Base-by-base conservation (phyloP, 2,888 invertebrate genomes). In the Leptopilina drosophilae region DNA sequence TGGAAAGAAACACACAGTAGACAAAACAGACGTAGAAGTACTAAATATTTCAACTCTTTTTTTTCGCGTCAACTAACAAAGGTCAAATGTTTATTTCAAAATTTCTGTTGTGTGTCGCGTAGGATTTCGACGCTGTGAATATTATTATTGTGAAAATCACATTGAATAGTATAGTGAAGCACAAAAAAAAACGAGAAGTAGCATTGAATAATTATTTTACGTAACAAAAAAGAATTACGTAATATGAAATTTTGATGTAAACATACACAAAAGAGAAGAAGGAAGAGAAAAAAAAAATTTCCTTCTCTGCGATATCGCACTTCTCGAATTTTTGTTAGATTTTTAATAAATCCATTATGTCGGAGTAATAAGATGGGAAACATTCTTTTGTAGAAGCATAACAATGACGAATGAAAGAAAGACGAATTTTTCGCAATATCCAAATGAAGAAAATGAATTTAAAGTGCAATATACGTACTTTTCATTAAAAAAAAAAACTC, bases 151-250 rank as follows among this genome's bases (percentile, higher is more conserved):
- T 33, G 33, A 33, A 33, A 33, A 33, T 33, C 33, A 3, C 33
- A 33, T 42, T 42, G 42, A 42, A 42, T 42, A 7, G 42, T 56
- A 33, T n/a, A n/a, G 26, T 53, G 53, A 53, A 53, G 33, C 26
- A 49, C 20, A 73, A 6, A 33, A 56, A 73, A 42, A 42, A 7
- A 42, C 33, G 33, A 42, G 42, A 42, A 42, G 1, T 26, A 56
- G 33, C 49, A 53, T 53, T 73, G 73, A 73, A 73, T 73, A 49
- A 73, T 73, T 11, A 56, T 53, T 56, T 49, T 73, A 73, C 33
- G 53, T 73, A 73, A 73, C 53, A 7, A 56, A 26, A 26, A 53
- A 33, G 33, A 14, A 53, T 73, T 73, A 56, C 73, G 33, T 33
- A 53, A 56, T 42, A 42, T n/a, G n/a, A 33, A 73, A 73, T 53